These are phyloP conservation scores for Drosophila bocki DNA, from an alignment of 1,140 invertebrate species.

Conservation along the genomic window DNA sequence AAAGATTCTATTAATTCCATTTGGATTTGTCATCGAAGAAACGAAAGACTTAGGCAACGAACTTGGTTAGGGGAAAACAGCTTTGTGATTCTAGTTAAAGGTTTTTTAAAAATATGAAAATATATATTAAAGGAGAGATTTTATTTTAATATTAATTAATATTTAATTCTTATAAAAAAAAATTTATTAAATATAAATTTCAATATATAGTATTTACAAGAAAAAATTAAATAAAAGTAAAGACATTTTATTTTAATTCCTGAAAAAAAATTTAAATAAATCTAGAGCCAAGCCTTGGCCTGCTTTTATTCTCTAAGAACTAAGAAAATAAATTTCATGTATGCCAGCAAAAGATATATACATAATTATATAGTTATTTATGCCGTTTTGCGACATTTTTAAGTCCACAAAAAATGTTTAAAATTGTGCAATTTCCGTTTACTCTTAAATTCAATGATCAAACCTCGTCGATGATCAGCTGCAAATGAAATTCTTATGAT, in stretches of 20 bases:
- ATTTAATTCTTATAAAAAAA: neutral
- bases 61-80: constrained; percentile 18
- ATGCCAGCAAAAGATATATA: neutral
- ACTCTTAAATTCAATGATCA: neutral
- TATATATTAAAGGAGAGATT: neutral
- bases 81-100: neutral
- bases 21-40: constrained; percentile 15
- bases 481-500: constrained; percentile 48
- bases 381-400: neutral
- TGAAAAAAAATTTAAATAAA: neutral
- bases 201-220: neutral
- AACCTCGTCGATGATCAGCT: constrained; percentile 8
- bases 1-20: constrained; percentile 5
- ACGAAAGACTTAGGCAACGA: constrained; percentile 68
- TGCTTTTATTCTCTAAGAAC: neutral
- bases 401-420: no score
- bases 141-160: neutral
- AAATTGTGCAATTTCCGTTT: constrained; percentile 29
- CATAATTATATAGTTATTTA: no score
- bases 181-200: neutral
- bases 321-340: neutral
- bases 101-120: neutral
- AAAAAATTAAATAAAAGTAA: no score
- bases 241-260: no score
- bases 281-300: neutral